Evolutionary conservation across 2,888 invertebrate genomes (phyloP), one percentile per base, ranked within the genome.

Genomic region (Cataglyphis albicans): DNA sequence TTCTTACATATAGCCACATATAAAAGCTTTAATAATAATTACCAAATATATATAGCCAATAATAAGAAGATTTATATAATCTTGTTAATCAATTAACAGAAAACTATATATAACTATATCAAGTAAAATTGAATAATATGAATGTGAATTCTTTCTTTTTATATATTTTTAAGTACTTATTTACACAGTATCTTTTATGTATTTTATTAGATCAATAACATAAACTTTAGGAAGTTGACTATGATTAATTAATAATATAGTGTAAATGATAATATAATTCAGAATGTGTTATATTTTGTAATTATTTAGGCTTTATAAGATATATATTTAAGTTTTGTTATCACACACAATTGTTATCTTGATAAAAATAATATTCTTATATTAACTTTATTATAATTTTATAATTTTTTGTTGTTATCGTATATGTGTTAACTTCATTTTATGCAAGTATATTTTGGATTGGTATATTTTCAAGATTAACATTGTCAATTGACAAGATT

Each of bases 191-290:
- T 65, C 32, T 25, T 25, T 61, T 38, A 75, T 15, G 57, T 81
- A 32, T 81, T 73, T 76, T 68, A 65, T 70, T 38, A 65, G 48
- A 35, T 64, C 18, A 12, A 1, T 38, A 44, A 67, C 35, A 48
- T 35, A 81, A 55, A 83, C 81, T 55, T n/a, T 70, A 84, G 73
- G 64, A 84, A 87, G 61, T 63, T 86, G 73, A 84, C 74, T 1
- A 57, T 83, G 52, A 63, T 81, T 68, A 74, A 81, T 44, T 82
- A 63, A 82, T 32, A 52, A 52, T 55, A 41, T 63, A 25, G 82
- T 81, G 18, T 25, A 81, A 65, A 41, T 25, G 35, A 52, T 68
- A 84, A 67, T 10, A 75, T 32, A 75, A 35, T 78, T 75, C 52
- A 21, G 10, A 48, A 65, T 81, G 65, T 55, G 21, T 74, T 67